Percentiles rank a stretch among this genome's conserved stretches.
phyloP scores from a whole-genome alignment of 2,888 invertebrate genomes.

The Odontomyia ornata region DNA sequence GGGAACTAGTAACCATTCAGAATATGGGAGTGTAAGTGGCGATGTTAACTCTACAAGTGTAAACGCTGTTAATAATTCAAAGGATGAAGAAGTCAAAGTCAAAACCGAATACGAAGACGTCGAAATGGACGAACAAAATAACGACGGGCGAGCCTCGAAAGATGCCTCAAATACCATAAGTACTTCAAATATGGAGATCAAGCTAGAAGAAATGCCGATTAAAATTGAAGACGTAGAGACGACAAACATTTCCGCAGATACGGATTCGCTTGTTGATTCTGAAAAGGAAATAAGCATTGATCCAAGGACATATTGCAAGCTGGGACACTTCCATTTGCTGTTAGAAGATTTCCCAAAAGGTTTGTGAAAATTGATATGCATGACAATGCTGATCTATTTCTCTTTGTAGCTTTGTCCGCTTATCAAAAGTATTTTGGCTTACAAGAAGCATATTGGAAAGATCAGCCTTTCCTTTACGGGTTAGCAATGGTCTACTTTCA shows the following conservation, averaged over 20 bases:
- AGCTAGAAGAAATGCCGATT: conserved; percentile 43
- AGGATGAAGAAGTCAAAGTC: conserved; percentile 50
- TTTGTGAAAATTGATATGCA: no score
- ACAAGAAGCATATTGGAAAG: conserved; percentile 85
- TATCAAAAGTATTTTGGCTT: conserved; percentile 91
- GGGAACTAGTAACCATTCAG: neutral
- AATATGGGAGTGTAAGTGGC: no score
- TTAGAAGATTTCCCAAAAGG: conserved; percentile 95
- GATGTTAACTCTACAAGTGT: neutral
- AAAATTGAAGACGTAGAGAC: conserved; percentile 54
- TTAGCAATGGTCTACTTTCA: conserved; percentile 96
- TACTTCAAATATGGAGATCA: neutral
- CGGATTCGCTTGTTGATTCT: conserved; percentile 23
- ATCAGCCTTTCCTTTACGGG: conserved; percentile 92
- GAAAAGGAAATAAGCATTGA: conserved; percentile 73
- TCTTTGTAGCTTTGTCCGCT: conserved; percentile 85
- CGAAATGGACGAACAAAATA: conserved; percentile 25
- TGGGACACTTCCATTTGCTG: conserved; percentile 94
- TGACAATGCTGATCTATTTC: neutral
- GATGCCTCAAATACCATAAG: neutral
- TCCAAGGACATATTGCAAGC: conserved; percentile 90
- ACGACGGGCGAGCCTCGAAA: neutral
- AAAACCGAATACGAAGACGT: conserved; percentile 50
- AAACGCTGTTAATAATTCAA: conserved; percentile 39
- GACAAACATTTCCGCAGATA: conserved; percentile 10